Evolutionary conservation across 2,888 invertebrate species (phyloP).

Genomic region (Trissolcus brochymenae): DNA sequence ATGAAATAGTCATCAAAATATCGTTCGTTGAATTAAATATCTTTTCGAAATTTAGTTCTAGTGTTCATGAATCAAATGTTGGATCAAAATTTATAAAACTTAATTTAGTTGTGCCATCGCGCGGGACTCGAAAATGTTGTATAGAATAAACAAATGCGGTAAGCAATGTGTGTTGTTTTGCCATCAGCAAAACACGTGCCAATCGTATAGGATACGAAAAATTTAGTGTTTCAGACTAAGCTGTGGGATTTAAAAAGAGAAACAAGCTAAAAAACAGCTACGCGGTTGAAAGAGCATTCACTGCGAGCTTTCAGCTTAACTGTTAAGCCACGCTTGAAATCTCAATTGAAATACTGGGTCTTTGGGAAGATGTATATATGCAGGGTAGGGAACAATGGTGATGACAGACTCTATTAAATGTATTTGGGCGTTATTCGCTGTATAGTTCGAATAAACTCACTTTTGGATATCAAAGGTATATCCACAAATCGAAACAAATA

Average conservation of each 20-base stretch:
- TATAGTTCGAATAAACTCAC: constrained; percentile 1
- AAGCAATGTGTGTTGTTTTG: constrained; percentile 41
- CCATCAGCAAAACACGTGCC: constrained; percentile 57
- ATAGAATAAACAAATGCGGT: constrained; percentile 25
- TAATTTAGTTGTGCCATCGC: constrained; percentile 5
- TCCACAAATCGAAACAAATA: too few relatives aligned
- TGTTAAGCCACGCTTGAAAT: constrained; percentile 57
- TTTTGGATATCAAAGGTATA: not conserved
- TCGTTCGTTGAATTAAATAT: too few relatives aligned
- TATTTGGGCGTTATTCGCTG: constrained; percentile 1
- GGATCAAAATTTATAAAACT: not conserved
- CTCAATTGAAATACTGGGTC: constrained; percentile 57
- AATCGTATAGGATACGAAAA: constrained; percentile 53
- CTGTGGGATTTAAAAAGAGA: constrained; percentile 56
- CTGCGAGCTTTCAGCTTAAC: constrained; percentile 57
- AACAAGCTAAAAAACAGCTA: constrained; percentile 57
- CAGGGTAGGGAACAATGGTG: constrained; percentile 50
- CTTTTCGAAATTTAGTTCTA: too few relatives aligned
- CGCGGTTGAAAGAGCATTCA: constrained; percentile 54
- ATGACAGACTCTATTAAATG: constrained; percentile 40
- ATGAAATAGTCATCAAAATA: too few relatives aligned
- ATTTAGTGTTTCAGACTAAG: constrained; percentile 55
- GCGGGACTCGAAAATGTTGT: constrained; percentile 6
- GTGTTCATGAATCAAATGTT: too few relatives aligned
- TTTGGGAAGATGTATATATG: constrained; percentile 51